Base-by-base conservation (phyloP, 2,888 invertebrate genomes). In the Euphydryas editha region DNA sequence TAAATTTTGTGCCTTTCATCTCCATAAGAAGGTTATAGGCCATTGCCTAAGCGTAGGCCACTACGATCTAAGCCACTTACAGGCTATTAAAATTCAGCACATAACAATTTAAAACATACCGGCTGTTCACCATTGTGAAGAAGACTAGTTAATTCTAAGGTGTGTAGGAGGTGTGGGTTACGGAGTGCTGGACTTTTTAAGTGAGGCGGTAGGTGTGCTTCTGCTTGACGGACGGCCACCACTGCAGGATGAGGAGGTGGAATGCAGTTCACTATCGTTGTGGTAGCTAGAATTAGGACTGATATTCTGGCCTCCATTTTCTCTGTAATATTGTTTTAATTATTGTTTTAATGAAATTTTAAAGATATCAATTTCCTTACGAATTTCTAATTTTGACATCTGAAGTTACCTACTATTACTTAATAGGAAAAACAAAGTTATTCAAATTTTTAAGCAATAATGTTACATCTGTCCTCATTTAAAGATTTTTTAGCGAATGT, bases 71-170 rank as follows among this genome's bases (percentile, higher is more conserved):
- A n/a, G n/a, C n/a, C n/a, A n/a, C n/a, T n/a, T n/a, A n/a, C n/a
- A n/a, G 8, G 0, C 30, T 30, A 30, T 30, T 4, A 30, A 5
- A 30, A 30, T 30, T 30, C n/a, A n/a, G 2, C 2, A 42, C 5
- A n/a, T 10, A 18, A 42, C 2, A 3, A 21, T 51, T 54, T 57
- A 59, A 64, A 24, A 47, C 80, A 75, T 82, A 94, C 95, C 80
- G 93, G 84, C 69, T 88, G 86, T 79, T 95, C 95, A 42, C 95
- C 95, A 15, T 94, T 92, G 56, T 94, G 94, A 67, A 95, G 88
- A 82, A 94, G 90, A 73, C 95, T 95, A 44, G 92, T 90, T 57
- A 93, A 79, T 1, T 94, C 94, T 47, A 95, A 76, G 0, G 93
- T 86, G 59, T 93, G 87, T 44, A 91, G 85, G 10, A 95, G 88